Evolutionary conservation across 2,888 invertebrate species (phyloP).

Genomic region (Neoaliturus tenellus): DNA sequence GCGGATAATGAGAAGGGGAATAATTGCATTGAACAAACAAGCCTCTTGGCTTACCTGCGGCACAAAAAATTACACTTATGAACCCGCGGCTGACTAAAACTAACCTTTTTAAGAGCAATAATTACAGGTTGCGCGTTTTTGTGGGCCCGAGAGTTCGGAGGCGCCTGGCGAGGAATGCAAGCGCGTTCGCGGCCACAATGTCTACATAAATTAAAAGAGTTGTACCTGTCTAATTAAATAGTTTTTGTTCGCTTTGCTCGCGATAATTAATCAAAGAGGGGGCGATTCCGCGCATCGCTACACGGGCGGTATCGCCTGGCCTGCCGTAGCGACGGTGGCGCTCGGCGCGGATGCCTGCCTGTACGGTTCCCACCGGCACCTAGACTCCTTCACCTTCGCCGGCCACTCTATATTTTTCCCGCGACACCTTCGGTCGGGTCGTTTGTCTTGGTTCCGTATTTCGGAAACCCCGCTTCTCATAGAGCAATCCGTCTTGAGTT

Average conservation of each 20-base stretch:
- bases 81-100: slow-evolving; percentile 37
- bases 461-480: neutral
- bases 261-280: slow-evolving; percentile 6
- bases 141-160: slow-evolving; percentile 30
- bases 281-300: slow-evolving; percentile 27
- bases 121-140: slow-evolving; percentile 35
- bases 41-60: slow-evolving; percentile 37
- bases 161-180: slow-evolving; percentile 16
- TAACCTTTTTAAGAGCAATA: slow-evolving; percentile 52
- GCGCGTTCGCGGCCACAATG: slow-evolving; percentile 37
- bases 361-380: neutral
- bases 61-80: slow-evolving; percentile 48
- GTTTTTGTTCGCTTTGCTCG: slow-evolving; percentile 35
- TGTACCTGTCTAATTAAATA: slow-evolving; percentile 42
- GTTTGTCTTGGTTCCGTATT: slow-evolving; percentile 6
- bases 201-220: slow-evolving; percentile 46
- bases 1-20: slow-evolving; percentile 36
- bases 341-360: neutral
- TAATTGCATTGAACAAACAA: slow-evolving; percentile 50
- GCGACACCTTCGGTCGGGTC: slow-evolving; percentile 4
- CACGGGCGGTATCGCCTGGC: slow-evolving; percentile 31
- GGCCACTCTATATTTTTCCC: slow-evolving; percentile 6
- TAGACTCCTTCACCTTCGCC: neutral
- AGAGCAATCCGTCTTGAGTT: neutral
- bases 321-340: neutral